Percentiles rank a stretch among this genome's conserved stretches.
Evolutionary conservation across 2,113 vertebrate species (phyloP).

Genomic region (Nesogale talazaci): DNA sequence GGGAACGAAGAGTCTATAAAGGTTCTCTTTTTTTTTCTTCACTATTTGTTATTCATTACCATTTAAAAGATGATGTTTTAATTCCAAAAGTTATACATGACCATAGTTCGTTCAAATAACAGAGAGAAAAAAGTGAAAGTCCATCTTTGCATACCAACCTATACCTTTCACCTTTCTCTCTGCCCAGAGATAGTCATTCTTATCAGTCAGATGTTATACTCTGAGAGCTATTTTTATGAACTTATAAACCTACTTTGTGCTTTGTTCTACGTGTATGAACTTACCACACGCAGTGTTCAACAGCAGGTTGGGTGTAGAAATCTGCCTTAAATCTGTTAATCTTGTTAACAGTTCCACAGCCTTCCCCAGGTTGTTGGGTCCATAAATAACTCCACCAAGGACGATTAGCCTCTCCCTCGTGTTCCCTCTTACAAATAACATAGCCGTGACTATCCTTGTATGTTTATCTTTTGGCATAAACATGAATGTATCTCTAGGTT

Average conservation of each 20-base stretch:
- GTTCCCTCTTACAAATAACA: slow-evolving; percentile 24
- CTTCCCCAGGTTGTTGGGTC: not conserved
- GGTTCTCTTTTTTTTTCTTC: too few relatives aligned
- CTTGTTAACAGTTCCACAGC: not conserved
- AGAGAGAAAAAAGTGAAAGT: slow-evolving; percentile 18
- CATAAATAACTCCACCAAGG: not conserved
- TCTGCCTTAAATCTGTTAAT: not conserved
- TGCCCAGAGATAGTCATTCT: not conserved
- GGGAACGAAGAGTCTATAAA: too few relatives aligned
- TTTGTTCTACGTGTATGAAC: too few relatives aligned
- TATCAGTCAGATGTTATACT: not conserved
- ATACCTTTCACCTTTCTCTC: not conserved
- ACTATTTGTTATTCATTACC: too few relatives aligned
- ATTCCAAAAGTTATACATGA: slow-evolving; percentile 35
- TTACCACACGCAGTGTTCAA: not conserved
- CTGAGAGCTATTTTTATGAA: not conserved
- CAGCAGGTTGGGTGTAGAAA: slow-evolving; percentile 6
- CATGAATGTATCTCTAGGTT: slow-evolving; percentile 6
- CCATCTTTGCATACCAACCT: not conserved
- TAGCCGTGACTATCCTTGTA: slow-evolving; percentile 1
- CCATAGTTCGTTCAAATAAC: slow-evolving; percentile 22
- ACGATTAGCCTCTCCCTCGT: not conserved
- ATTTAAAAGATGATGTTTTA: too few relatives aligned
- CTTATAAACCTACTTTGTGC: not conserved
- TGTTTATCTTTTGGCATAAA: slow-evolving; percentile 34